Evolutionary conservation across 2,797 vertebrate species (phyloP).

Genomic region (Anguilla obscura): DNA sequence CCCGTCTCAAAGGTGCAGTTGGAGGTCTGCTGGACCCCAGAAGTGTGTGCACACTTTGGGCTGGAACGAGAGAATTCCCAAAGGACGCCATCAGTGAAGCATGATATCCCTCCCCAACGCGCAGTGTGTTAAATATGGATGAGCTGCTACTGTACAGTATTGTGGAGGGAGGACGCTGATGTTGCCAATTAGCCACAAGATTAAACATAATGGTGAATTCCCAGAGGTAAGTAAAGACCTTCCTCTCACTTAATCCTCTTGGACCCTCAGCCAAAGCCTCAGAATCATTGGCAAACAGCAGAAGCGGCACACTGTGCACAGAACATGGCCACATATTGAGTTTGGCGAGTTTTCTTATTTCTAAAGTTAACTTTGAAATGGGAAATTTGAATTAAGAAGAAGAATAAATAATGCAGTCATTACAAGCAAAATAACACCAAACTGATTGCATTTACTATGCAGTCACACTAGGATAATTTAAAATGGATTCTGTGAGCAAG

Average conservation of each 20-base stretch:
- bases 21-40: constrained; percentile 79
- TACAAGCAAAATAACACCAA: constrained; percentile 33
- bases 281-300: constrained; percentile 29
- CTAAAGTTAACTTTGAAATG: background rate
- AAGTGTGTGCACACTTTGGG: constrained; percentile 86
- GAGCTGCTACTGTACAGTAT: constrained; percentile 80
- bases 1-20: constrained; percentile 77
- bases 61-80: constrained; percentile 70
- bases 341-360: too few species aligned
- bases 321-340: too few species aligned
- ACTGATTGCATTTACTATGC: constrained; percentile 72
- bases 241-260: constrained; percentile 89
- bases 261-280: constrained; percentile 60
- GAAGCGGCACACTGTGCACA: too few species aligned
- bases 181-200: constrained; percentile 93
- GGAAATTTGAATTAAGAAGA: constrained; percentile 54
- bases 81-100: constrained; percentile 85
- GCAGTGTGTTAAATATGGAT: constrained; percentile 95
- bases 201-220: constrained; percentile 89
- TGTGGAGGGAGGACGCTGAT: constrained; percentile 73
- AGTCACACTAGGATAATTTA: constrained; percentile 21
- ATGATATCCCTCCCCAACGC: constrained; percentile 82
- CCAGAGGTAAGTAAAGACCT: constrained; percentile 88
- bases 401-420: constrained; percentile 76
- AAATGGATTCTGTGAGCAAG: background rate